Percentiles rank a stretch among this genome's conserved stretches.
Evolutionary conservation across 2,888 invertebrate genomes (phyloP).

Genomic region (Timema podura): DNA sequence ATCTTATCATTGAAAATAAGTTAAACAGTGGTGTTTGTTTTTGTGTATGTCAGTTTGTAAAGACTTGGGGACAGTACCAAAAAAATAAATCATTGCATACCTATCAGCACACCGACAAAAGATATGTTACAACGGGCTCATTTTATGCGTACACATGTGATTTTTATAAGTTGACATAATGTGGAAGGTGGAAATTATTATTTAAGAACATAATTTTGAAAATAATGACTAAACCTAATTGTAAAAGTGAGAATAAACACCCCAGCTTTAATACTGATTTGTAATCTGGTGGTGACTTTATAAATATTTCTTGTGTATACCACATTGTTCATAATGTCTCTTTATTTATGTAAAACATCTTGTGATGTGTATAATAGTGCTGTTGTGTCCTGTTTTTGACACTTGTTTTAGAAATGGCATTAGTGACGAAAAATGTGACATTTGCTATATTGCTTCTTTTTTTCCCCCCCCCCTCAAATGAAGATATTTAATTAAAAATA

Average conservation of each 20-base stretch:
- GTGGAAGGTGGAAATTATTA: slow-evolving; percentile 11
- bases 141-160: slow-evolving; percentile 20
- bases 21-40: slow-evolving; percentile 7
- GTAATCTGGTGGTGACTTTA: neutral
- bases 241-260: slow-evolving; percentile 4
- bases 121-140: slow-evolving; percentile 15
- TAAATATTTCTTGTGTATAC: slow-evolving; percentile 26
- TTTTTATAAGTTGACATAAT: slow-evolving; percentile 18
- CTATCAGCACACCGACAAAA: slow-evolving; percentile 14
- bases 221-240: neutral
- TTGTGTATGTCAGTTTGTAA: slow-evolving; percentile 10
- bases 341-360: slow-evolving; percentile 31
- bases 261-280: neutral
- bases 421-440: slow-evolving; percentile 24
- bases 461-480: slow-evolving; percentile 4
- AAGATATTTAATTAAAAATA: slow-evolving; percentile 19
- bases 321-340: slow-evolving; percentile 33
- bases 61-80: too few species aligned
- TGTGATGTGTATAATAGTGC: slow-evolving; percentile 30
- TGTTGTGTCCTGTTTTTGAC: slow-evolving; percentile 30
- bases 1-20: neutral
- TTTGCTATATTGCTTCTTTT: slow-evolving; percentile 8
- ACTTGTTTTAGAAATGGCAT: slow-evolving; percentile 33
- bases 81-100: slow-evolving; percentile 1
- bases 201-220: slow-evolving; percentile 9